Evolutionary conservation across 2,888 invertebrate species (phyloP).

Genomic region (Napeogenes sylphis): DNA sequence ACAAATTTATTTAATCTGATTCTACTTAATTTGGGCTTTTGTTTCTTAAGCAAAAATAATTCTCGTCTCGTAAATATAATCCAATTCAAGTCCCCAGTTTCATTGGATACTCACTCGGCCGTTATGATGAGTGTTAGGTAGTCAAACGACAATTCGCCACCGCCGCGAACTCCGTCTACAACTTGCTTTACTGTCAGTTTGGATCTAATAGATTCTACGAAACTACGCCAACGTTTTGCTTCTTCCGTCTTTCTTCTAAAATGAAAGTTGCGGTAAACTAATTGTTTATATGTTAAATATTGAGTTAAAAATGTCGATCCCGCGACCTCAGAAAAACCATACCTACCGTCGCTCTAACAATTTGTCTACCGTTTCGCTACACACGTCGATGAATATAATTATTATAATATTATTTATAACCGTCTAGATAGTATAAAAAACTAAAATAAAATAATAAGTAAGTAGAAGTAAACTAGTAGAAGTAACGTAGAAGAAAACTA

Average conservation of each 20-base stretch:
- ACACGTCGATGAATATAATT: no score
- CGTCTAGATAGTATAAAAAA: no score
- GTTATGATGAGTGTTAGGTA: slow-evolving; percentile 87
- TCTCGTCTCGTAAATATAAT: background rate
- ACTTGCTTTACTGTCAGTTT: slow-evolving; percentile 90
- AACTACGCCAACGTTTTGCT: slow-evolving; percentile 81
- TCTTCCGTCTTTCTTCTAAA: slow-evolving; percentile 71
- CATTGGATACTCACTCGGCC: slow-evolving; percentile 82
- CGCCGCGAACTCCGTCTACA: slow-evolving; percentile 85
- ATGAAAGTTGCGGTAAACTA: slow-evolving; percentile 3
- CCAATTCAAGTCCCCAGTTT: background rate
- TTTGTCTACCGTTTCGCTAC: no score
- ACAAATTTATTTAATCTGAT: background rate
- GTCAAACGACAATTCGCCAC: slow-evolving; percentile 90
- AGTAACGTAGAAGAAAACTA: no score
- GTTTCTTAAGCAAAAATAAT: background rate
- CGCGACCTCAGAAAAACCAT: no score
- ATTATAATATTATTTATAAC: no score
- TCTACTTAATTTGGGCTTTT: no score
- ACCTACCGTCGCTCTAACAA: no score
- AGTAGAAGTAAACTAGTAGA: no score
- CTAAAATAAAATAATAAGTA: no score
- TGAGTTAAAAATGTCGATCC: no score
- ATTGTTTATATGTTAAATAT: background rate
- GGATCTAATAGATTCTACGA: slow-evolving; percentile 86